Evolutionary conservation across 2,113 vertebrate genomes (phyloP), one percentile per base, ranked within the genome.

Genomic region (Phoenicopterus ruber): DNA sequence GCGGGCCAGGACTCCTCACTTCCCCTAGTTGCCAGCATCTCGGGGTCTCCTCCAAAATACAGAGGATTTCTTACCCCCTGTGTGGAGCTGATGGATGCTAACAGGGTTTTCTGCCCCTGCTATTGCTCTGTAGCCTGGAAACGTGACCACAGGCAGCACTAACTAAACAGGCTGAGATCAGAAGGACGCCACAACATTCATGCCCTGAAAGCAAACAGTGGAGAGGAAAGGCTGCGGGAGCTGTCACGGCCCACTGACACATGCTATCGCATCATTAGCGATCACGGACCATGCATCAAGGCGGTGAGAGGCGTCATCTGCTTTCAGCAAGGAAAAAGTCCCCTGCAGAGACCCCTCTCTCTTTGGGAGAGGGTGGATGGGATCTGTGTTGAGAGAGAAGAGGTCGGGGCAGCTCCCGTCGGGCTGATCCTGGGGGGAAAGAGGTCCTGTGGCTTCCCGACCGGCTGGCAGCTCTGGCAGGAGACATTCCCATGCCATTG

Each of bases 81-180:
- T 0, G 0, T n/a, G 72, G 28, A 84, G 90, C 77, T 84, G 69
- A 44, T 66, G 83, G 67, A 86, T 89, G 77, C 83, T 73, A 78
- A 69, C 12, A 57, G 55, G 31, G 46, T 49, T 84, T 93, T 57
- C 83, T 96, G 86, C 24, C 86, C 59, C 76, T 72, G 66, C 82
- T 96, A 58, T 34, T 62, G 74, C 74, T 88, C 82, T 95, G 86
- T 71, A 94, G 93, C 93, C 96, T 81, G 86, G 67, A 52, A 83
- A 93, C 4, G 5, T 15, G 55, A 86, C 62, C 86, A 29, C 67
- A 86, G 86, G 76, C 86, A 95, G 96, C 63, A 49, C 87, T 78
- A 81, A 90, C 61, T 52, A 69, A 84, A 54, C 50, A 74, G 57
- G 82, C 85, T 86, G 86, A 83, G 72, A 69, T 63, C 58, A 83